phyloP scores from a whole-genome alignment of 2,113 vertebrate species.

The Aegotheles bennettii region DNA sequence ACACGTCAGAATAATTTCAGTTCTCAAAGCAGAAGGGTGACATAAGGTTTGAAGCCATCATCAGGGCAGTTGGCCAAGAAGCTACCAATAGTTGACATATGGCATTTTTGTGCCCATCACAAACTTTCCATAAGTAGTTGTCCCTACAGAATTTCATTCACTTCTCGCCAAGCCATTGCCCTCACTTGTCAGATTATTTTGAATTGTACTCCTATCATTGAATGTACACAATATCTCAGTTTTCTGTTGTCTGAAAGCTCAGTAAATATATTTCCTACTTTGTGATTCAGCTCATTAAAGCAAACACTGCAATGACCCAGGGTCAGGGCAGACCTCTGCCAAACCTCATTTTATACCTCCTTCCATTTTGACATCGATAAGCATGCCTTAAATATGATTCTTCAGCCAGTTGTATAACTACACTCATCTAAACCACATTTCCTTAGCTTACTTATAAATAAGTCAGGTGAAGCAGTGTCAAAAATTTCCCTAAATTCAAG shows the following conservation, averaged over 20 bases:
- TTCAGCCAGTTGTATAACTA: neutral
- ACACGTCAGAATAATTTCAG: neutral
- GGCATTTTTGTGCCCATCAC: neutral
- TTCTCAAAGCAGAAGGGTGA: neutral
- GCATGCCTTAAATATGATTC: neutral
- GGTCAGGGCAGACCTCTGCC: neutral
- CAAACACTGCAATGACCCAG: neutral
- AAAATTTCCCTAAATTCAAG: neutral
- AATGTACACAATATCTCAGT: neutral
- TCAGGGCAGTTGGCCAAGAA: neutral
- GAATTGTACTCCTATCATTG: neutral
- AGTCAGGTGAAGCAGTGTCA: neutral
- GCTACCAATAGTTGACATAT: fast-evolving
- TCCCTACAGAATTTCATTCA: neutral
- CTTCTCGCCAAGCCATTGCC: neutral
- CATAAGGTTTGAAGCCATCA: neutral
- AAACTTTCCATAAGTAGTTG: neutral
- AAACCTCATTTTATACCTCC: neutral
- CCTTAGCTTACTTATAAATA: neutral
- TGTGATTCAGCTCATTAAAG: neutral
- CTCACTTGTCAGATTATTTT: neutral
- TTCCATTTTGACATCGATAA: neutral
- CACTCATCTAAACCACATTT: neutral
- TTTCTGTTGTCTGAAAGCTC: neutral
- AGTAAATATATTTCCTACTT: neutral